Conservation (phyloP, 2,888 invertebrate species). For the Strigamia transsilvanica region DNA sequence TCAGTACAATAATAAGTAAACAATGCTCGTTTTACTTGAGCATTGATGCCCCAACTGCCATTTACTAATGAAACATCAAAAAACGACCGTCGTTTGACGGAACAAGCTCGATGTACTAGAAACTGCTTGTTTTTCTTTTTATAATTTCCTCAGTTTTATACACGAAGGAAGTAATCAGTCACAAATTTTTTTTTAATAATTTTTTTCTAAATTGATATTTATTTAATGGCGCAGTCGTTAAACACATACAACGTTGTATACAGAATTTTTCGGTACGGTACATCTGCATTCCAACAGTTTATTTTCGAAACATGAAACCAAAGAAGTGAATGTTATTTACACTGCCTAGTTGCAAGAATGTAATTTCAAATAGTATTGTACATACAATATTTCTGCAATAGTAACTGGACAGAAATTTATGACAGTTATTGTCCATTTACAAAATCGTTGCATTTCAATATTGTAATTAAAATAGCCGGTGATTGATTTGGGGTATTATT, state of each 20-base stretch:
- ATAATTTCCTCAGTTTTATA: neutral
- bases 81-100: slow-evolving; percentile 26
- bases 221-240: neutral
- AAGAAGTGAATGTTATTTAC: neutral
- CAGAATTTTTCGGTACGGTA: slow-evolving; percentile 1
- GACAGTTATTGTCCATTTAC: neutral
- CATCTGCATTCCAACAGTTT: slow-evolving; percentile 22
- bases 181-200: neutral
- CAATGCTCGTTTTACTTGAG: slow-evolving; percentile 36
- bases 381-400: neutral
- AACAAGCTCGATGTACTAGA: slow-evolving; percentile 25
- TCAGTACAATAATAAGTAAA: slow-evolving; percentile 6
- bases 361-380: neutral
- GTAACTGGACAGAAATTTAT: slow-evolving; percentile 11
- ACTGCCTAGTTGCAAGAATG: slow-evolving; percentile 14
- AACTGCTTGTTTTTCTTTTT: neutral
- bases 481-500: neutral
- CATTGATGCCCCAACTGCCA: slow-evolving; percentile 46
- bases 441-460: neutral
- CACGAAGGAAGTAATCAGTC: slow-evolving; percentile 16
- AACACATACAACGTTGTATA: neutral
- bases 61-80: neutral
- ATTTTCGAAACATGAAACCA: slow-evolving; percentile 15
- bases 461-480: neutral
- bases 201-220: neutral